phyloP scores from a whole-genome alignment of 2,888 invertebrate species.

The Gari tellinella region DNA sequence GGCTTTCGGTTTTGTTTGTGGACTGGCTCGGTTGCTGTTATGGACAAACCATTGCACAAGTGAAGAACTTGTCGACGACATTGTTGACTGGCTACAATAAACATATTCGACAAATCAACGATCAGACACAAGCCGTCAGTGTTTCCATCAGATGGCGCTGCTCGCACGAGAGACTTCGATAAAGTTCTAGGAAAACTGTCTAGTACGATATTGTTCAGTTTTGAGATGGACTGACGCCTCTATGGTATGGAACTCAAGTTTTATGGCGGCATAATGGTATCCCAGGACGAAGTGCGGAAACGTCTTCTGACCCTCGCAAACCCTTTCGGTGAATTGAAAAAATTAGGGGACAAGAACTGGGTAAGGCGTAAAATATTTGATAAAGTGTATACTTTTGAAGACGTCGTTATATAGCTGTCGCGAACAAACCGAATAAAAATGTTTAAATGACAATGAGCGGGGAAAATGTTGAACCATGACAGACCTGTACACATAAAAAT shows the following conservation, averaged over 20 bases:
- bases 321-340: conserved; percentile 6
- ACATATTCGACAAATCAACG: conserved; percentile 12
- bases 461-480: too few relatives aligned
- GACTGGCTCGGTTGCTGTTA: too few relatives aligned
- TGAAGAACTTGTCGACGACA: not conserved
- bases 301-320: conserved; percentile 11
- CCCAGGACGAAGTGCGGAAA: conserved; percentile 10
- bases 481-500: too few relatives aligned
- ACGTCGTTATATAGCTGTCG: too few relatives aligned
- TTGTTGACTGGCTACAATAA: conserved; percentile 16
- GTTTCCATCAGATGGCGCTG: not conserved
- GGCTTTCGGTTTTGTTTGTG: too few relatives aligned
- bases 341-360: conserved; percentile 16
- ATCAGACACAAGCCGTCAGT: conserved; percentile 3
- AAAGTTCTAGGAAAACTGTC: conserved; percentile 10
- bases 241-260: conserved; percentile 3
- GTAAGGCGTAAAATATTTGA: not conserved
- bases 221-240: conserved; percentile 10
- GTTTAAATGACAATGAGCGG: too few relatives aligned
- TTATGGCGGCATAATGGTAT: conserved; percentile 11
- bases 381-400: too few relatives aligned
- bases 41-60: too few relatives aligned
- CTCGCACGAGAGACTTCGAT: conserved; percentile 8
- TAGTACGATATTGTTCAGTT: conserved; percentile 3
- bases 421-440: too few relatives aligned